Conservation (phyloP, 1,140 invertebrate species). For the Lepidotrigona ventralis region DNA sequence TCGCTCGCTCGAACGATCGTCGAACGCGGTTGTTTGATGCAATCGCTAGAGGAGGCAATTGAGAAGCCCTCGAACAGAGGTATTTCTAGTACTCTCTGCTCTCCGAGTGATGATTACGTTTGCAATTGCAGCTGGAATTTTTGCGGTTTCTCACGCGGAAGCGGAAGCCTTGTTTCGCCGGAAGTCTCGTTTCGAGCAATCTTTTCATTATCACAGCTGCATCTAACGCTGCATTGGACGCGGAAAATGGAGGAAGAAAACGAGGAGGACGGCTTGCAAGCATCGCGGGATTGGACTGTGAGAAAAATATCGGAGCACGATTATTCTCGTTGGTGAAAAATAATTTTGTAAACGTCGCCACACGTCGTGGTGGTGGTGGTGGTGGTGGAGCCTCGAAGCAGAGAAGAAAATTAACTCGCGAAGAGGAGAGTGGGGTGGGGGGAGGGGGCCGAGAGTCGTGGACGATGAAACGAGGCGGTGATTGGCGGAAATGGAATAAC, state of each 20-base stretch:
- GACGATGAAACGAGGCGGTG: constrained; percentile 45
- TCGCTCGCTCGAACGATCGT: too few species aligned
- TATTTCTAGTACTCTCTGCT: background rate
- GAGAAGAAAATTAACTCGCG: constrained; percentile 17
- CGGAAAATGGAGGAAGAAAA: too few species aligned
- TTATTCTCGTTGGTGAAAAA: too few species aligned
- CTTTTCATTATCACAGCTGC: background rate
- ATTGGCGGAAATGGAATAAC: constrained; percentile 71
- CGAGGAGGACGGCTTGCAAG: too few species aligned
- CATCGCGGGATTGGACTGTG: too few species aligned
- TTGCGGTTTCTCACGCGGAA: constrained; percentile 6
- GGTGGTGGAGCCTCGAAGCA: background rate
- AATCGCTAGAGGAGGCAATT: constrained; percentile 11
- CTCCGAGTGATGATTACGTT: background rate
- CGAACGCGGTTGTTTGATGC: too few species aligned
- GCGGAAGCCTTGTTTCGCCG: background rate
- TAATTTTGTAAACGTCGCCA: too few species aligned
- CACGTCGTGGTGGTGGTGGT: too few species aligned
- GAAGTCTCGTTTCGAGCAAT: background rate
- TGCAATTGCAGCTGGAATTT: constrained; percentile 30
- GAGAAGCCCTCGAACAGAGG: constrained; percentile 13
- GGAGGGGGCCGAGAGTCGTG: too few species aligned
- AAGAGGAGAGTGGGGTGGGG: constrained; percentile 17
- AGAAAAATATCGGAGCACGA: too few species aligned
- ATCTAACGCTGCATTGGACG: too few species aligned